A percentile compares a stretch with the other conserved stretches of the same genome.
Conservation (phyloP, 1,140 invertebrate genomes). For the Atta colombica region DNA sequence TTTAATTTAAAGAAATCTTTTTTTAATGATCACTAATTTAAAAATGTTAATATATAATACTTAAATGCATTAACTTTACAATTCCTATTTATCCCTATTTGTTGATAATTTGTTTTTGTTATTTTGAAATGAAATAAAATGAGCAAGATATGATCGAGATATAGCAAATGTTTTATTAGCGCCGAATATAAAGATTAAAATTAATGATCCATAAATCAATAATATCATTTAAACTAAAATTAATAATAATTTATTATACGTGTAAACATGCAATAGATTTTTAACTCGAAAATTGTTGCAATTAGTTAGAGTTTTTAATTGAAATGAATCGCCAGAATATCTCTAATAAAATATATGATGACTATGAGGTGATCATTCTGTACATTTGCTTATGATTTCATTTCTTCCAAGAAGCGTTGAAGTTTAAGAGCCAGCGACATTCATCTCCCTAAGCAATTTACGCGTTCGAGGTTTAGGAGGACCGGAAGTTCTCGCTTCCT, state of each 20-base stretch:
- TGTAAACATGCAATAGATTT: background rate
- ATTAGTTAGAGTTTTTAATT: background rate
- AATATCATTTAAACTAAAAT: background rate
- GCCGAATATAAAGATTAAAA: background rate
- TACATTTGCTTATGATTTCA: constrained; percentile 10
- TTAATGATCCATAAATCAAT: background rate
- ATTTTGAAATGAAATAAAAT: too few relatives aligned
- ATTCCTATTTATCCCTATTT: too few relatives aligned
- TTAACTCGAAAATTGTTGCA: background rate
- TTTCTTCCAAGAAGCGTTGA: constrained; percentile 65
- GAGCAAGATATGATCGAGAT: too few relatives aligned
- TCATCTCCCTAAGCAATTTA: constrained; percentile 73
- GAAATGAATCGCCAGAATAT: background rate
- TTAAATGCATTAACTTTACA: too few relatives aligned
- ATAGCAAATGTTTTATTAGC: too few relatives aligned
- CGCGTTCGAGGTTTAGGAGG: constrained; percentile 62
- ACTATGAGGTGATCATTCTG: background rate
- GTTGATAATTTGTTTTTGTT: too few relatives aligned
- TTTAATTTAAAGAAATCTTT: too few relatives aligned
- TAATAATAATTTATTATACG: background rate
- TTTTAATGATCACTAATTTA: too few relatives aligned
- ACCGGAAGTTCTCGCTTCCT: constrained; percentile 72
- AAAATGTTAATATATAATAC: too few relatives aligned
- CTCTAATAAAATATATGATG: background rate
- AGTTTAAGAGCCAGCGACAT: constrained; percentile 73